Percentiles rank a stretch among this genome's conserved stretches.
Evolutionary conservation across 2,113 vertebrate genomes (phyloP).

Genomic region (Megaceryle torquata): DNA sequence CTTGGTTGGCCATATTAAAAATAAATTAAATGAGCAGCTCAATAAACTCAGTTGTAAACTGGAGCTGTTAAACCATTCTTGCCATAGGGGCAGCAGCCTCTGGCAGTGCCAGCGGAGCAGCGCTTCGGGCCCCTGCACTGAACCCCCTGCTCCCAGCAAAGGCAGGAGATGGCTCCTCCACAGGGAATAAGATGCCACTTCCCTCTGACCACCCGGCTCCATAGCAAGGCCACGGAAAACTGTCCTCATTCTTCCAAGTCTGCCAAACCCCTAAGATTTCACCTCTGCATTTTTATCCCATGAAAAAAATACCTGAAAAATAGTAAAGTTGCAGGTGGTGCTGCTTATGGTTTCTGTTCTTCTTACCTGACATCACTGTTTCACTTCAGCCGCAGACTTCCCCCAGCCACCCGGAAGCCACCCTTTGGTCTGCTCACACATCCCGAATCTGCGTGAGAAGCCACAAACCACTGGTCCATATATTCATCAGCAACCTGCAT

Average conservation of each 20-base stretch:
- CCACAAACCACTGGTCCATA: too few relatives aligned
- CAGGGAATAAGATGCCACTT: not conserved
- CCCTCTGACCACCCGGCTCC: not conserved
- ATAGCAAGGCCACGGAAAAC: not conserved
- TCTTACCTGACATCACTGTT: not conserved
- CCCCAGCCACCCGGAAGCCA: not conserved
- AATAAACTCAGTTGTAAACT: not conserved
- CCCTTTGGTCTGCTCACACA: not conserved
- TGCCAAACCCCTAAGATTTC: not conserved
- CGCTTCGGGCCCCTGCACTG: not conserved
- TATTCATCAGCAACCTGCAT: too few relatives aligned
- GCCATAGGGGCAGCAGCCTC: not conserved
- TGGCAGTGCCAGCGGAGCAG: not conserved
- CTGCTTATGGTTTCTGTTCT: not conserved
- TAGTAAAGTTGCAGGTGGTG: not conserved
- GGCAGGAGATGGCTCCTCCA: accelerated
- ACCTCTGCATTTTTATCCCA: not conserved
- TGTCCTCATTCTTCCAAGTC: not conserved
- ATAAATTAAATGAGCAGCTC: slow-evolving; percentile 18
- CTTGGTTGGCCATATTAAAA: not conserved
- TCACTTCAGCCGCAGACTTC: not conserved
- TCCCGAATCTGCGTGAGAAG: not conserved
- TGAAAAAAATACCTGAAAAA: not conserved
- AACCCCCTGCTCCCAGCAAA: not conserved
- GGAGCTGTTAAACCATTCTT: not conserved